Conservation (phyloP, 1,140 invertebrate genomes). For the Heliconius melpomene region DNA sequence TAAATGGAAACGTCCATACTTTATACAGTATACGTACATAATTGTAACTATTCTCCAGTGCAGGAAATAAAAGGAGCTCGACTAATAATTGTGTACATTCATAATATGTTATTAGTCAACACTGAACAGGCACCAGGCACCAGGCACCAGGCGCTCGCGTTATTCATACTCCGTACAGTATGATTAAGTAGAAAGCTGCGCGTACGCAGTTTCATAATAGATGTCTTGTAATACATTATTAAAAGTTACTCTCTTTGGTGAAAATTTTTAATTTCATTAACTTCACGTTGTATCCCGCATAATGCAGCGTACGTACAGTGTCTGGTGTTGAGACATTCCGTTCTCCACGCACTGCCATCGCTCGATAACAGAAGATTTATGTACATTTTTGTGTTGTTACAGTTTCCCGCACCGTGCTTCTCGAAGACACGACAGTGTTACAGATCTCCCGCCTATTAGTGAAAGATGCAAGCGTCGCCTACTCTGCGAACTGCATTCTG, state of each 20-base stretch:
- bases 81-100: conserved; percentile 4
- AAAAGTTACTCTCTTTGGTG: not conserved
- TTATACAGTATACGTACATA: not conserved
- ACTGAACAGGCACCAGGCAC: not conserved
- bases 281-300: not conserved
- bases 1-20: too few relatives aligned
- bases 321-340: not conserved
- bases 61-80: conserved; percentile 2
- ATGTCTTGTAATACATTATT: conserved; percentile 8
- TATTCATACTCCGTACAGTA: not conserved
- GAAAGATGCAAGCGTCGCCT: conserved; percentile 62
- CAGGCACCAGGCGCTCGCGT: not conserved
- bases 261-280: not conserved
- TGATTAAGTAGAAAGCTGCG: conserved; percentile 15
- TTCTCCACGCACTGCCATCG: not conserved
- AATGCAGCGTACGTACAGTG: too few relatives aligned
- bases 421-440: conserved; percentile 38
- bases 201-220: conserved; percentile 9
- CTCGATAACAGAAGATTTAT: too few relatives aligned
- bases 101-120: conserved; percentile 4
- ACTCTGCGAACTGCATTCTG: conserved; percentile 64
- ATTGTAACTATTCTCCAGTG: not conserved
- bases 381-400: not conserved
- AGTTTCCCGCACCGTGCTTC: conserved; percentile 46
- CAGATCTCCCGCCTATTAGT: conserved; percentile 52